Evolutionary conservation across 2,113 vertebrate species (phyloP).

Genomic region (Gracilinanus agilis): DNA sequence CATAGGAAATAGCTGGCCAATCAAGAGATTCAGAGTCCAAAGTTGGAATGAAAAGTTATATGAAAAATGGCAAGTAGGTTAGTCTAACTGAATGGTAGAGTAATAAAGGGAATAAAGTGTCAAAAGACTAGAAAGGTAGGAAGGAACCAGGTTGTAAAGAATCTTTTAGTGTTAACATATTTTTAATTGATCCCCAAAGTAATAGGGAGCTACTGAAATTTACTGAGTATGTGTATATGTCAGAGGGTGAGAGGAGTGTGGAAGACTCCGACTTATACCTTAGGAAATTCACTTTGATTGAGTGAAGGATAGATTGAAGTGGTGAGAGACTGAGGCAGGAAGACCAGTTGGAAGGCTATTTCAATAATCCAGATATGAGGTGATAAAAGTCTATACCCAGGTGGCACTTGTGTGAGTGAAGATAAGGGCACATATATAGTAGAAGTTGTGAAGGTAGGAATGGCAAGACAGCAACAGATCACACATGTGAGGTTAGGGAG

Average conservation of each 20-base stretch:
- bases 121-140: background rate
- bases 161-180: background rate
- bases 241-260: background rate
- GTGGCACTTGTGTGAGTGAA: background rate
- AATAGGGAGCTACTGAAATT: background rate
- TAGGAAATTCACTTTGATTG: background rate
- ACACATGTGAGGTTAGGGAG: background rate
- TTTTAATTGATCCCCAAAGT: background rate
- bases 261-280: background rate
- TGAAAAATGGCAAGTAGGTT: background rate
- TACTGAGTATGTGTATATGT: background rate
- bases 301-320: background rate
- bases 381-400: background rate
- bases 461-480: background rate
- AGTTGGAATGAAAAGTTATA: background rate
- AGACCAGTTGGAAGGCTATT: background rate
- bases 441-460: background rate
- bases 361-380: background rate
- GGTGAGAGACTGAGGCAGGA: background rate
- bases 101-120: background rate
- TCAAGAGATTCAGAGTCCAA: background rate
- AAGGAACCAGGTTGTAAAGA: background rate
- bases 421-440: background rate
- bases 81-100: background rate
- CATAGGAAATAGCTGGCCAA: background rate